Base-by-base conservation (phyloP, 2,113 vertebrate species). In the Indicator indicator region DNA sequence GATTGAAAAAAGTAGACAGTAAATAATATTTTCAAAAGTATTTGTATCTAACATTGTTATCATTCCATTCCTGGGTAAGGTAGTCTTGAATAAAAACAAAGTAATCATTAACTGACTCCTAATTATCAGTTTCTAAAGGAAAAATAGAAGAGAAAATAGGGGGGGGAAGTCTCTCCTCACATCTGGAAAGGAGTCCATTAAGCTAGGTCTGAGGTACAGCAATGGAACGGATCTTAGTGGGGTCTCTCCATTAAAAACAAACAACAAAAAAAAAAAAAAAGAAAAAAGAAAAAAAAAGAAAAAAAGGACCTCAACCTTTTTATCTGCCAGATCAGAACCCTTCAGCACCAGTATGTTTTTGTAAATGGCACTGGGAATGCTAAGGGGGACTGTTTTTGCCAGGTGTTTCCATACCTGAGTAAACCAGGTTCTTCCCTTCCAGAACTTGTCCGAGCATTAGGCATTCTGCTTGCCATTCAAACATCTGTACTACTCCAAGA, bases 401-500 rank as follows among this genome's bases (percentile, higher is more conserved):
- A 91, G 12, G 14, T 42, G 10, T n/a, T 71, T 11, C 2, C 92
- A 97, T 98, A 99, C 99, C 99, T 94, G 99, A 99, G 97, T 99
- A 99, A 68, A 99, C 98, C 15, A 99, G 96, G 96, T 99, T 99
- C 83, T 97, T 98, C 56, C 99, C 99, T 93, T 98, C 98, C 88
- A 99, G 96, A 78, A 99, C 99, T 86, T 96, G 97, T 76, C 98
- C 98, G 9, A 99, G 97, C 96, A 98, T 98, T 75, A 99, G 98
- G 80, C 99, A 99, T 92, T 99, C 98, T 88, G 99, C 99, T 97
- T 99, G 99, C 99, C 99, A 99, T 88, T 99, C 98, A 96, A 99
- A 99, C 99, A 99, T 99, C 83, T 90, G 98, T 62, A 98, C 97
- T 56, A 99, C 98, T 70, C 98, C 98, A 26, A 99, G 97, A 82